Conservation (phyloP, 2,888 invertebrate species). For the Yponomeuta sedellus region DNA sequence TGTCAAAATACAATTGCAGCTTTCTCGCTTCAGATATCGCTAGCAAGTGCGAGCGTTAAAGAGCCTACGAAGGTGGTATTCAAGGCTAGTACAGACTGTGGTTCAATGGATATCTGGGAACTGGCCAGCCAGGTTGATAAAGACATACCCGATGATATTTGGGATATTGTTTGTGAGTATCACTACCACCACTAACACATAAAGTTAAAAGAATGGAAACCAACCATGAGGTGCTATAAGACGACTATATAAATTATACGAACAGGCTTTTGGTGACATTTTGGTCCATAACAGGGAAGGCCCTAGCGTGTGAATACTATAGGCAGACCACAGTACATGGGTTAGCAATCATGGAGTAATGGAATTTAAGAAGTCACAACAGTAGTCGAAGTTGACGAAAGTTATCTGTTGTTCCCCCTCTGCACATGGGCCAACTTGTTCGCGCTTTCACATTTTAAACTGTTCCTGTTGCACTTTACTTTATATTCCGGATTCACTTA, state of each 20-base stretch:
- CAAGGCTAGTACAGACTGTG: conserved; percentile 24
- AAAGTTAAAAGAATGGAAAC: no score
- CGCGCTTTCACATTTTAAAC: no score
- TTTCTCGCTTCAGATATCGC: conserved; percentile 41
- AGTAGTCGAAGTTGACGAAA: no score
- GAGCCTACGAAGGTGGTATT: conserved; percentile 39
- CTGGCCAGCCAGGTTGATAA: conserved; percentile 57
- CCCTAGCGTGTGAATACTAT: neutral
- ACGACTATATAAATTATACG: no score
- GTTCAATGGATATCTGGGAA: conserved; percentile 53
- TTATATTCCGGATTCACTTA: no score
- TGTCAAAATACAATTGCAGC: conserved; percentile 9
- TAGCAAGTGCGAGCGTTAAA: conserved; percentile 37
- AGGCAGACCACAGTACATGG: neutral
- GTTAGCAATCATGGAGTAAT: no score
- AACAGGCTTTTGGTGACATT: neutral
- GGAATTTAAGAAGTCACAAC: no score
- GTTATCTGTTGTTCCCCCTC: no score
- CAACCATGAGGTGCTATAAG: no score
- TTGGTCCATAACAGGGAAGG: neutral
- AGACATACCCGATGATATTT: conserved; percentile 60
- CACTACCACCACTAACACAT: neutral
- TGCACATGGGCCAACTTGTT: no score
- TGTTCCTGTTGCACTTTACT: no score
- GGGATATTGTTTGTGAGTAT: conserved; percentile 60